Evolutionary conservation across 2,888 invertebrate genomes (phyloP).

Genomic region (Mamestra brassicae): DNA sequence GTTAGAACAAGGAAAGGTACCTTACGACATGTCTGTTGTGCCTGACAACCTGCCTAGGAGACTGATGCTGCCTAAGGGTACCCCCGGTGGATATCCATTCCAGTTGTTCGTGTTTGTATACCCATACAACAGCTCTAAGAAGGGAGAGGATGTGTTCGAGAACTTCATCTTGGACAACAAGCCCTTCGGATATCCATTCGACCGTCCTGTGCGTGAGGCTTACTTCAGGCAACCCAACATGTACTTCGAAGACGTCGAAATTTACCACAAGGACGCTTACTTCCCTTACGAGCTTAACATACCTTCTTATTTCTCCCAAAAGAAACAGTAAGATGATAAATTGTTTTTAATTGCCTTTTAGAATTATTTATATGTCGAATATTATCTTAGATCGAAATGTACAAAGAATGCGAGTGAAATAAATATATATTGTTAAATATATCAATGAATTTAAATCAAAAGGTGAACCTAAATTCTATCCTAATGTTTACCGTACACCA

Average conservation of each 20-base stretch:
- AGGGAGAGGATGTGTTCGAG: conserved; percentile 75
- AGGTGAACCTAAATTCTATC: background rate
- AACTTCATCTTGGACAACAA: conserved; percentile 85
- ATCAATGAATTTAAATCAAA: conserved; percentile 2
- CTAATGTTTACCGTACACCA: no score
- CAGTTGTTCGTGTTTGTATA: conserved; percentile 92
- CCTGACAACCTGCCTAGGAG: conserved; percentile 92
- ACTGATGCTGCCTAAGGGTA: conserved; percentile 94
- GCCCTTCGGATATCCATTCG: conserved; percentile 91
- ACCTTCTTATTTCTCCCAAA: conserved; percentile 70
- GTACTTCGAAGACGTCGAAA: conserved; percentile 90
- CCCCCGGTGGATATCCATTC: conserved; percentile 92
- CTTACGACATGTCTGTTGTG: conserved; percentile 88
- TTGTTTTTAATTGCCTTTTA: background rate
- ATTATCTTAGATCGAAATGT: conserved; percentile 36
- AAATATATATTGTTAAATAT: conserved; percentile 19
- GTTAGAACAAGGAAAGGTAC: conserved; percentile 89
- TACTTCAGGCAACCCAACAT: conserved; percentile 91
- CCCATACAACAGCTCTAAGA: conserved; percentile 86
- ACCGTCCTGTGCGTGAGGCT: conserved; percentile 86
- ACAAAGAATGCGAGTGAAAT: conserved; percentile 45
- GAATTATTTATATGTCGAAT: conserved; percentile 26
- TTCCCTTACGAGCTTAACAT: conserved; percentile 75
- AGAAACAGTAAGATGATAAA: conserved; percentile 40
- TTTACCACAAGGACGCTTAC: conserved; percentile 87